Base-by-base conservation (phyloP, 1,140 invertebrate species). In the Lineus longissimus region DNA sequence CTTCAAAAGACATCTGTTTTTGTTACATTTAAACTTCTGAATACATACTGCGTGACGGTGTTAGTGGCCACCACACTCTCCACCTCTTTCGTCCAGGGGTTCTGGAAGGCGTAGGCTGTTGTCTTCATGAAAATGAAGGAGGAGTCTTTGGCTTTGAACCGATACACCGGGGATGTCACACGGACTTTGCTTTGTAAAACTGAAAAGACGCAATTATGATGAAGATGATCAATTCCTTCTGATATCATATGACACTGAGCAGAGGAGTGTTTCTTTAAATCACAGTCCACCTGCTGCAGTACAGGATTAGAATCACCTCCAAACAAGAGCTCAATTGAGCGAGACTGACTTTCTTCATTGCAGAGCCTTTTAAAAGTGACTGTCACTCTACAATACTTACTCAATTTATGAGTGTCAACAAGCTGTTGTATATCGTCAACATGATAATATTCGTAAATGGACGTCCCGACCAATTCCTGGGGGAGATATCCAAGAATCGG, bases 31-130 rank as follows among this genome's bases (percentile, higher is more conserved):
- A n/a, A n/a, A n/a, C n/a, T n/a, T n/a, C n/a, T n/a, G 13, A 47
- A 33, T 69, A 86, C 86, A 86, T 82, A 91, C 89, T 95, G 97
- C 31, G 92, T 90, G 30, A 91, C 89, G 55, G 91, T 92, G 78
- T 97, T 97, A 47, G 93, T 98, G 81, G 94, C 96, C 11, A 98
- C 94, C 74, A 98, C 95, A 76, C 97, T 98, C 78, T 98, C 95
- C 2, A 98, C 91, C 64, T 97, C 95, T 74, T 97, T 94, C 33
- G 93, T 96, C 81, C 93, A 98, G 1, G 96, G 95, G 84, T 98
- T 98, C 41, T 95, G 83, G 77, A 98, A 98, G 29, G 94, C 93
- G 83, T 95, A 97, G 7, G 93, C 92, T 27, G 91, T 94, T 17
- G 94, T 98, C 70, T 94, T 87, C 54, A 98, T 80, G 91, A 93